Evolutionary conservation across 2,113 vertebrate genomes (phyloP).

Genomic region (Nothocercus nigrocapillus): DNA sequence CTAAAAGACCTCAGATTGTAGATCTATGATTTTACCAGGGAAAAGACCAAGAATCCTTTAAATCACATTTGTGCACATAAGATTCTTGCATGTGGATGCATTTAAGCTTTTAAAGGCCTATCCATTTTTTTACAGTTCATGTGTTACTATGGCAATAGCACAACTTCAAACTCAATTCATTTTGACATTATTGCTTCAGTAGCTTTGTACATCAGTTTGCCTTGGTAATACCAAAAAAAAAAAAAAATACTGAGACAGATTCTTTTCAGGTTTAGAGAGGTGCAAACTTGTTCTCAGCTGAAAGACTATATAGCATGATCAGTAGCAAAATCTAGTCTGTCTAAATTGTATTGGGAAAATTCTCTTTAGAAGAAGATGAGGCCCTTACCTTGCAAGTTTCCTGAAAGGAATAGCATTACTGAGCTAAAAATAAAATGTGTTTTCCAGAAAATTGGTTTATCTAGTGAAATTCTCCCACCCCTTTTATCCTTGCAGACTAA

Average conservation of each 20-base stretch:
- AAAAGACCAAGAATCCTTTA: slow-evolving; percentile 40
- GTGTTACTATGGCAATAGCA: slow-evolving; percentile 3
- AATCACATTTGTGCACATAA: neutral
- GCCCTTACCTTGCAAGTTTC: neutral
- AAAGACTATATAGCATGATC: neutral
- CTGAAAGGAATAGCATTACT: neutral
- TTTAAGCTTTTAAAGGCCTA: slow-evolving; percentile 49
- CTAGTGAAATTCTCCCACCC: rapidly evolving
- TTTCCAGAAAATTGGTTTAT: neutral
- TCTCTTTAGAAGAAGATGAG: neutral
- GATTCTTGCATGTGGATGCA: slow-evolving; percentile 54
- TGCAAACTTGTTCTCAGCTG: neutral
- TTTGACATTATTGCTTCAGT: slow-evolving; percentile 28
- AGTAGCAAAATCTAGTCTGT: neutral
- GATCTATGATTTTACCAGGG: slow-evolving; percentile 18
- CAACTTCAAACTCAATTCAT: neutral
- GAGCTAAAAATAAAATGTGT: neutral
- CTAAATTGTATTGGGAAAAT: neutral
- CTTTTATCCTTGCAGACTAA: neutral
- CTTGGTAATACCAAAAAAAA: neutral
- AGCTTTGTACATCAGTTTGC: neutral
- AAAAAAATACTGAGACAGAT: neutral
- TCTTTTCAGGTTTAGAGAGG: neutral
- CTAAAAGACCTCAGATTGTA: neutral
- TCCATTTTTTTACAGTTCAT: neutral